Evolutionary conservation across 2,113 vertebrate species (phyloP), one percentile per base, ranked within the genome.

Genomic region (Nicator chloris): DNA sequence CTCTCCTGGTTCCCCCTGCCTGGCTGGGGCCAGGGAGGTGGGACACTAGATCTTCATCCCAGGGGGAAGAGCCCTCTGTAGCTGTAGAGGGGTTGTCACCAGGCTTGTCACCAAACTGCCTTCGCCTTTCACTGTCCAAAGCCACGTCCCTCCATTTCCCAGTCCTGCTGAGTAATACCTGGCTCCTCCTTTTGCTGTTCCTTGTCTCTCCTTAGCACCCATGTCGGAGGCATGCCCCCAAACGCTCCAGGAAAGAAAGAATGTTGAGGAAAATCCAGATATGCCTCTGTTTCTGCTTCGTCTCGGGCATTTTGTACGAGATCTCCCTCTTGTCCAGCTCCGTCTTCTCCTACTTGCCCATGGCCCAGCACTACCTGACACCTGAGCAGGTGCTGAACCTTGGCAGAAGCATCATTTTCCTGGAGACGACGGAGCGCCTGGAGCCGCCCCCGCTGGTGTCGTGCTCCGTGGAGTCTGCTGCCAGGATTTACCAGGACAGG

Each of bases 401-500:
- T 0, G 96, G 96, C 13, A 97, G 57, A 24, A 92, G 96, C 81
- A 98, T 98, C 26, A 97, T 98, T 68, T 98, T 98, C 68, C 89
- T 98, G 75, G 98, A 98, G 95, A 98, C 98, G 0, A 98, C 98
- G 0, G 97, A 98, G 33, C 97, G 93, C 7, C 56, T 95, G 51
- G 96, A 98, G 75, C 98, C 97, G 0, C 61, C 97, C 13, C 92
- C 97, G 0, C 83, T 98, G 79, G 97, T 98, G 65, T 97, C 97
- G 15, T 98, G 98, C 49, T 97, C 98, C 0, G 96, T 98, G 75
- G 98, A 98, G 61, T 98, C 98, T 6, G 98, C 98, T 2, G 97
- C 98, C 81, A 96, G 95, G 69, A 96, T 95, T 23, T 98, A 98
- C 39, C 94, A 87, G 4, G 93, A 97, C n/a, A 86, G 95, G 20